These are phyloP conservation scores for Thereva nobilitata DNA, from an alignment of 2,888 invertebrate genomes.

Conservation along the genomic window DNA sequence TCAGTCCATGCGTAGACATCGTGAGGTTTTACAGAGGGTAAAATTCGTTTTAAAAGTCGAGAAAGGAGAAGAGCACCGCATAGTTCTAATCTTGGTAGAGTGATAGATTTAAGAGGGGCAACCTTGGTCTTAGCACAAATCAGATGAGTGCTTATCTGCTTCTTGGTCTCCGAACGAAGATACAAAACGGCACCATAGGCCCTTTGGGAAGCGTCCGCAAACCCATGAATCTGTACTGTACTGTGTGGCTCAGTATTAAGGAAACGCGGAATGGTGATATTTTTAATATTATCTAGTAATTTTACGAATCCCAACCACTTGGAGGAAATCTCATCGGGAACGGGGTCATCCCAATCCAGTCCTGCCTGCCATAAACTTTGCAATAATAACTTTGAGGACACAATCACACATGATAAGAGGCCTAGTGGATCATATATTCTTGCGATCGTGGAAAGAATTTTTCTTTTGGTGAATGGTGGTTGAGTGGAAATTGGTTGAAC, in stretches of 20 bases:
- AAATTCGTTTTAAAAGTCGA: not conserved
- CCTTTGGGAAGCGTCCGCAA: not conserved
- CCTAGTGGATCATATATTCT: conserved; percentile 1
- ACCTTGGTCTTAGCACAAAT: not conserved
- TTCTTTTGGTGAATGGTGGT: not conserved
- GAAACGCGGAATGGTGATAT: not conserved
- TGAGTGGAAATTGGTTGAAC: not conserved
- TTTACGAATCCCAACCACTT: not conserved
- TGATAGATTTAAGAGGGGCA: not conserved
- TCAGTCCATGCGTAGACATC: not conserved
- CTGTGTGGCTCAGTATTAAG: not conserved
- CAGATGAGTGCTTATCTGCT: not conserved
- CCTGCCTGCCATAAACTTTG: not conserved
- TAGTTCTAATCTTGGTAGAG: conserved; percentile 1
- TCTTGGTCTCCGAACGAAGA: not conserved
- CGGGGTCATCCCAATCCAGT: not conserved
- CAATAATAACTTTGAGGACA: not conserved
- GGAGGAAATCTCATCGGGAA: not conserved
- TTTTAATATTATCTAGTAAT: not conserved
- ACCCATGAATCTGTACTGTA: not conserved
- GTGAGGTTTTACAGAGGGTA: not conserved
- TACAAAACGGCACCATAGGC: not conserved
- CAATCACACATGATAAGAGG: not conserved
- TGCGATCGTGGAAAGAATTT: not conserved
- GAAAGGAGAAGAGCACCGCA: conserved; percentile 5